phyloP scores from a whole-genome alignment of 2,797 vertebrate genomes.

The Chiloscyllium punctatum region DNA sequence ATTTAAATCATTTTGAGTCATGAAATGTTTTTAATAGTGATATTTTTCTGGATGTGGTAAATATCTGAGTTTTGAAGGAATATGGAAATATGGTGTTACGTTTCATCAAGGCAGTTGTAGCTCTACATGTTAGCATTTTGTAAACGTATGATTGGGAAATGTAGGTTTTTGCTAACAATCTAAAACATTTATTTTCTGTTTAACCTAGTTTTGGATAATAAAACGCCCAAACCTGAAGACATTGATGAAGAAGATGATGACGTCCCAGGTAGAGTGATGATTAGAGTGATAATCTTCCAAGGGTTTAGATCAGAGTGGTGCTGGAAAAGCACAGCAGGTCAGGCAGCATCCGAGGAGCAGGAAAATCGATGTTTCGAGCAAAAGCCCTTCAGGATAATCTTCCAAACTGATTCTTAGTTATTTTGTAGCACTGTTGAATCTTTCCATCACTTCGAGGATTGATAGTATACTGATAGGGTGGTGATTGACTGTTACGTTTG shows the following conservation, averaged over 20 bases:
- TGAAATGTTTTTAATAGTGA: not conserved
- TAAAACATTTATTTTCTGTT: conserved; percentile 37
- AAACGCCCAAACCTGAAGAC: conserved; percentile 87
- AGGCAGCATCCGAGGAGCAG: too few species aligned
- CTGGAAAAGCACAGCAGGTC: too few species aligned
- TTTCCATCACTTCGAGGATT: not conserved
- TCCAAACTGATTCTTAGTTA: not conserved
- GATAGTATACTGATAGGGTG: too few species aligned
- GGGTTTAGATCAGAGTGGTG: too few species aligned
- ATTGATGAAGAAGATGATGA: conserved; percentile 95
- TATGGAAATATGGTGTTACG: not conserved
- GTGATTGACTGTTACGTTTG: too few species aligned
- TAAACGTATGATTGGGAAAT: not conserved
- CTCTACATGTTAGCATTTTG: not conserved
- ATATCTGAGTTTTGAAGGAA: not conserved
- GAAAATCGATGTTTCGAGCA: too few species aligned
- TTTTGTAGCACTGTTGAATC: not conserved
- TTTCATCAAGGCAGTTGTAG: not conserved
- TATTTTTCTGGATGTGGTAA: not conserved
- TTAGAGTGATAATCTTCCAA: too few species aligned
- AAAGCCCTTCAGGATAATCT: too few species aligned
- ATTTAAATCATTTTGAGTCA: not conserved
- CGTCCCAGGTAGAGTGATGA: conserved; percentile 72
- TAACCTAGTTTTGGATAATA: conserved; percentile 82
- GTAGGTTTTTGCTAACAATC: not conserved